Evolutionary conservation across 2,888 invertebrate species (phyloP).

Genomic region (Epirrita christyi): DNA sequence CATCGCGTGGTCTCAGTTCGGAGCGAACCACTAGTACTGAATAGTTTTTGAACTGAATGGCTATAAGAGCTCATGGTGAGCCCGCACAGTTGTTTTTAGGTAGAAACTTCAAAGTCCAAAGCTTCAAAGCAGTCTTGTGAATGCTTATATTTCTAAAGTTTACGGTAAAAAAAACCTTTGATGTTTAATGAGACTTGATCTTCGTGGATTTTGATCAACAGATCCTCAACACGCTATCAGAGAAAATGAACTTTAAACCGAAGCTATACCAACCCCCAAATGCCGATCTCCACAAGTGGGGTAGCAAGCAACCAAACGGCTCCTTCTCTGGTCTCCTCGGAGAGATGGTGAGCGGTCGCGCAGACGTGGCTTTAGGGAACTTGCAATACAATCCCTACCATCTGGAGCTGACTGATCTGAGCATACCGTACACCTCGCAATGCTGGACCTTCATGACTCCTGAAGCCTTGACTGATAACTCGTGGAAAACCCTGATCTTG

Average conservation of each 20-base stretch:
- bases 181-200: too few species aligned
- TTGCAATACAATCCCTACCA: constrained; percentile 90
- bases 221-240: constrained; percentile 87
- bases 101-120: too few species aligned
- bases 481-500: constrained; percentile 92
- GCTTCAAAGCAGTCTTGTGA: too few species aligned
- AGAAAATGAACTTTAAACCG: constrained; percentile 89
- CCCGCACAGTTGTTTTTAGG: too few species aligned
- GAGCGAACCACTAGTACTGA: too few species aligned
- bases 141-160: too few species aligned
- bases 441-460: constrained; percentile 94
- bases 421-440: constrained; percentile 91
- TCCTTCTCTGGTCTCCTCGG: constrained; percentile 89
- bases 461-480: constrained; percentile 91
- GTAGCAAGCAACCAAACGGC: constrained; percentile 85
- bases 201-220: constrained; percentile 55
- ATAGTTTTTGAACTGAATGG: too few species aligned
- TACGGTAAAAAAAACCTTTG: too few species aligned
- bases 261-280: constrained; percentile 87
- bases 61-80: too few species aligned
- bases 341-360: constrained; percentile 88
- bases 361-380: constrained; percentile 91
- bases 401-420: constrained; percentile 88
- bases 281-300: constrained; percentile 88
- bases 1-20: too few species aligned